Percentiles rank a stretch among this genome's conserved stretches.
phyloP scores from a whole-genome alignment of 2,888 invertebrate species.

The Busseola fusca region DNA sequence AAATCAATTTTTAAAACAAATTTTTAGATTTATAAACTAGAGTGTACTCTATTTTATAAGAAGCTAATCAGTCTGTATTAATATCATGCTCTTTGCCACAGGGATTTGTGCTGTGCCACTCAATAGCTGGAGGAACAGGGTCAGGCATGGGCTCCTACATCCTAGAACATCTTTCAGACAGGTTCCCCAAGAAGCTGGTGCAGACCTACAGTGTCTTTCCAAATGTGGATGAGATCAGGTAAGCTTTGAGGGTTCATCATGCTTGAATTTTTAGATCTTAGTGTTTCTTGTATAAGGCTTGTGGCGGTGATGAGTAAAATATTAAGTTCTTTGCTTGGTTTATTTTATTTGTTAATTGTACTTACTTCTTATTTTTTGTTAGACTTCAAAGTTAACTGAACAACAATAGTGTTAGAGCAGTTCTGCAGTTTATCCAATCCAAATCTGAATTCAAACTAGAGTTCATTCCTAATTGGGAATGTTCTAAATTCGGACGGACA shows the following conservation, averaged over 20 bases:
- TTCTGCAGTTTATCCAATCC: too few relatives aligned
- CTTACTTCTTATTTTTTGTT: background rate
- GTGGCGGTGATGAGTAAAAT: background rate
- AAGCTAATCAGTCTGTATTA: background rate
- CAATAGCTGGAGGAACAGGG: constrained; percentile 99
- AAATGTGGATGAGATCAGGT: constrained; percentile 98
- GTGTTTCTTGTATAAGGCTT: background rate
- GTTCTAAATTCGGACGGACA: too few relatives aligned
- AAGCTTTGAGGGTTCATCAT: constrained; percentile 29
- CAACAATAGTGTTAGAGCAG: background rate
- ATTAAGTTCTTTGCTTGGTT: background rate
- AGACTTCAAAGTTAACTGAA: background rate
- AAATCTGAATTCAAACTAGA: too few relatives aligned
- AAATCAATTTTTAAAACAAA: too few relatives aligned
- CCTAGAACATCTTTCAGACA: constrained; percentile 95
- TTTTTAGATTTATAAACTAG: background rate
- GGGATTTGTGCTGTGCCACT: constrained; percentile 99
- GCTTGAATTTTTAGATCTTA: background rate
- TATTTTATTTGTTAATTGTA: background rate
- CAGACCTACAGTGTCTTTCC: constrained; percentile 99
- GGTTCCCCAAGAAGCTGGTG: constrained; percentile 99
- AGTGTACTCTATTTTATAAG: background rate
- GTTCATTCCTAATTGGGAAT: too few relatives aligned
- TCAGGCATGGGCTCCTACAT: constrained; percentile 99
- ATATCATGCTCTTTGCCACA: constrained; percentile 67